Percentiles rank a stretch among this genome's conserved stretches.
These are phyloP conservation scores for Meliscaeva auricollis DNA, from an alignment of 2,888 invertebrate genomes.

Conservation along the genomic window DNA sequence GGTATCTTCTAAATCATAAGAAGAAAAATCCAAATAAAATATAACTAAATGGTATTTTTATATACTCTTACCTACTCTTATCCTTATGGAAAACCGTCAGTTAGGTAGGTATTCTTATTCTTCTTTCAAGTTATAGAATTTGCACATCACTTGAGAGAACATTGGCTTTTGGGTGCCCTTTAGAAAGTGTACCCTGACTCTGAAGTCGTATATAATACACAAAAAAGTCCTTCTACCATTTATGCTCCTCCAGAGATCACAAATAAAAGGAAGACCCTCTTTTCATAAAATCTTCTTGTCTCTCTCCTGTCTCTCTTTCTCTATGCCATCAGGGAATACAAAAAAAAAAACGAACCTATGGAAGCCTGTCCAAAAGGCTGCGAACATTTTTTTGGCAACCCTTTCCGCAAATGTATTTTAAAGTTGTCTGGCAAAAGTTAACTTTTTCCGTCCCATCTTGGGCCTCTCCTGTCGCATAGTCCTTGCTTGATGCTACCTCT, in stretches of 20 bases:
- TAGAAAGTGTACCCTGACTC: conserved; percentile 58
- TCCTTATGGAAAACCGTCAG: conserved; percentile 24
- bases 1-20: conserved; percentile 39
- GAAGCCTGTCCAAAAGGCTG: conserved; percentile 61
- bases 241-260: conserved; percentile 59
- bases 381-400: conserved; percentile 72
- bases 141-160: conserved; percentile 73
- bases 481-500: conserved; percentile 53
- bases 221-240: conserved; percentile 64
- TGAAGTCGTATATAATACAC: conserved; percentile 55
- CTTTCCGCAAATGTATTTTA: conserved; percentile 73
- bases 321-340: not conserved
- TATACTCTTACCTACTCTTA: not conserved
- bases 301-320: not conserved
- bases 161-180: conserved; percentile 71
- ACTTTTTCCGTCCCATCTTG: conserved; percentile 35
- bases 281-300: conserved; percentile 1
- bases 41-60: not conserved
- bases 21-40: conserved; percentile 27
- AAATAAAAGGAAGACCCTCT: conserved; percentile 51
- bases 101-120: conserved; percentile 9
- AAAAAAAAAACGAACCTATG: not conserved
- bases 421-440: conserved; percentile 72
- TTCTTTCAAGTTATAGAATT: conserved; percentile 52
- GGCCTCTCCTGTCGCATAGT: conserved; percentile 28